Base-by-base conservation (phyloP, 1,140 invertebrate genomes). In the Anoplolepis gracilipes region DNA sequence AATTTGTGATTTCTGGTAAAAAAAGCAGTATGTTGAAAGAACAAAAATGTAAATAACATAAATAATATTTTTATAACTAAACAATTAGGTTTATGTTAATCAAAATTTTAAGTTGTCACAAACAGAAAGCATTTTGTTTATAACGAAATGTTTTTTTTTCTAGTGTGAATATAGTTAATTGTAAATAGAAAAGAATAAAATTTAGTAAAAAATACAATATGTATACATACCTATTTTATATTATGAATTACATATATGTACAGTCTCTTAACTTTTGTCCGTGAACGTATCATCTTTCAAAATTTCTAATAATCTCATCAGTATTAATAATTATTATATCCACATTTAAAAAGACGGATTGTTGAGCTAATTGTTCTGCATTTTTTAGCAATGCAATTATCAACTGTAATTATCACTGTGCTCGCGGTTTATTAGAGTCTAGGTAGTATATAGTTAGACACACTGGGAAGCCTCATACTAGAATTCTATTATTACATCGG, bases 401-500 rank as follows among this genome's bases (percentile, higher is more conserved):
- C 87, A 85, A 85, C 75, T 73, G 79, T 89, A 77, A 59, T 65
- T 57, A 55, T 65, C 22, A 49, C 2, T 49, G 49, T 39, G 36
- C 42, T 53, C 16, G 11, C 67, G 25, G 84, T 57, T 91, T 91
- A 91, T 91, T 89, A 88, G 85, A 89, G 88, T 89, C 86, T 85
- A 78, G 86, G 78, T 89, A 79, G 81, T 90, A 90, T 90, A 90
- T 89, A 90, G 88, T 87, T 90, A 87, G 85, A 55, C 64, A 39
- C 84, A 90, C 91, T 94, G 93, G 91, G 91, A 93, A 92, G 91
- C 88, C 91, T 93, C 91, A 91, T 91, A 93, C 94, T 93, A 94
- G 93, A 93, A 93, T 93, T 94, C 94, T 94, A 94, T 94, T 94
- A 94, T 94, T 94, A 94, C 91, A 91, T 92, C 91, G 91, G 93